Evolutionary conservation across 1,140 invertebrate species (phyloP).

Genomic region (Halesus radiatus): DNA sequence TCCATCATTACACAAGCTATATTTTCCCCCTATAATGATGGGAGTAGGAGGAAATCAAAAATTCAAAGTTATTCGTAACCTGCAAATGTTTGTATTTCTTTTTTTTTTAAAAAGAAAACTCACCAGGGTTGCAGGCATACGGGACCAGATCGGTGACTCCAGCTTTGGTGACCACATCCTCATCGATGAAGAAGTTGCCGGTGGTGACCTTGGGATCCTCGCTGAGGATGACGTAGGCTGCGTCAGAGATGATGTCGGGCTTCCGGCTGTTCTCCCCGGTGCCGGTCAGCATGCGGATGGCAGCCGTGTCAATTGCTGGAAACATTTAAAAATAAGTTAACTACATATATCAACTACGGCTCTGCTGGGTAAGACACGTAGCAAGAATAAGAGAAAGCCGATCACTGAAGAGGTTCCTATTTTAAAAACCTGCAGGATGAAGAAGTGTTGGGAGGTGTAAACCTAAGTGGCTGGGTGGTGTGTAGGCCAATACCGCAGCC

Average conservation of each 20-base stretch:
- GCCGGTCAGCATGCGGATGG: conserved; percentile 95
- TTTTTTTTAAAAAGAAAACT: neutral
- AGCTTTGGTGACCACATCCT: conserved; percentile 85
- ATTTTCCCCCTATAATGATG: too few species aligned
- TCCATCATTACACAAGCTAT: neutral
- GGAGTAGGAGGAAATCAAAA: too few species aligned
- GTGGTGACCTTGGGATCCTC: conserved; percentile 82
- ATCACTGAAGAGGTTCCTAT: neutral
- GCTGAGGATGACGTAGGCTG: conserved; percentile 91
- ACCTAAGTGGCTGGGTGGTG: neutral
- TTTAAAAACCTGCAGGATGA: neutral
- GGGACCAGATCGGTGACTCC: conserved; percentile 89
- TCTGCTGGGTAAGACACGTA: neutral
- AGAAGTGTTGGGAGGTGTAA: too few species aligned
- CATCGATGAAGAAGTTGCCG: conserved; percentile 96
- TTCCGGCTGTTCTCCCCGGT: conserved; percentile 80
- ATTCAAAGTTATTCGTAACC: too few species aligned
- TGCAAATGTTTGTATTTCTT: too few species aligned
- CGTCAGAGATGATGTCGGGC: conserved; percentile 95
- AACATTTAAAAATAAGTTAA: conserved; percentile 55
- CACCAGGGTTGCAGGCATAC: conserved; percentile 88
- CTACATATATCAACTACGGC: neutral
- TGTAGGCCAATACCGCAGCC: too few species aligned
- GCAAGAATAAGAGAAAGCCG: too few species aligned
- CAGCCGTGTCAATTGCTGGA: conserved; percentile 93